Conservation (phyloP, 1,140 invertebrate genomes). For the Pogonomyrmex californicus region DNA sequence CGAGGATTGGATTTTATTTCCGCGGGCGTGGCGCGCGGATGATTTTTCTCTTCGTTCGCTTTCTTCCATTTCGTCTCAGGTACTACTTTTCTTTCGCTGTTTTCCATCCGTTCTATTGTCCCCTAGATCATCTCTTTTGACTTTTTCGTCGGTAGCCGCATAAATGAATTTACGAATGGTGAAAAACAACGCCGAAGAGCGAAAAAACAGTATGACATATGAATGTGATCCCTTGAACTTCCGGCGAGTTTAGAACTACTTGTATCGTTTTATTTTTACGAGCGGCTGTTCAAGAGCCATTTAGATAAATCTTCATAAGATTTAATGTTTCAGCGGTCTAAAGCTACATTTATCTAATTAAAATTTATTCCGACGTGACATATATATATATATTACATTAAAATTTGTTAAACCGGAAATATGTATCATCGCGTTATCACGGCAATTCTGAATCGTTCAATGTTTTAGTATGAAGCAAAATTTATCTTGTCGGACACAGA, state of each 20-base stretch:
- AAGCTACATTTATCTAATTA: background rate
- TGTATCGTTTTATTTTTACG: conserved; percentile 4
- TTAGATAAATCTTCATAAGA: background rate
- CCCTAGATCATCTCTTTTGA: conserved; percentile 6
- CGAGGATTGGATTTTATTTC: conserved; percentile 73
- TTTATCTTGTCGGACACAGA: background rate
- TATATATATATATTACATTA: background rate
- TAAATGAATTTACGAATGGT: conserved; percentile 31
- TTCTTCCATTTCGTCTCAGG: background rate
- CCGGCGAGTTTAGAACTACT: background rate
- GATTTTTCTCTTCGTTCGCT: conserved; percentile 58
- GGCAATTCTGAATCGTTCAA: background rate
- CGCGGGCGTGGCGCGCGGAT: conserved; percentile 66
- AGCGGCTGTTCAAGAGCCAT: background rate
- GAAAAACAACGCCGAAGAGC: conserved; percentile 21
- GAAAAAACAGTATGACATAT: conserved; percentile 33
- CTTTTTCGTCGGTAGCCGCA: conserved; percentile 6
- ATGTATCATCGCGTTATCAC: too few species aligned
- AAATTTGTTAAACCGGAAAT: background rate
- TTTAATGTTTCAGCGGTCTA: background rate
- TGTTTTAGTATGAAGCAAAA: background rate
- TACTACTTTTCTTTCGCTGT: conserved; percentile 10
- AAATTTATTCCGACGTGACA: background rate
- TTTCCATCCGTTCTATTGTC: background rate
- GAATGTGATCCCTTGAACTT: conserved; percentile 35